These are phyloP conservation scores for Rhadina sibilatrix DNA, from an alignment of 2,113 vertebrate genomes.

Conservation along the genomic window DNA sequence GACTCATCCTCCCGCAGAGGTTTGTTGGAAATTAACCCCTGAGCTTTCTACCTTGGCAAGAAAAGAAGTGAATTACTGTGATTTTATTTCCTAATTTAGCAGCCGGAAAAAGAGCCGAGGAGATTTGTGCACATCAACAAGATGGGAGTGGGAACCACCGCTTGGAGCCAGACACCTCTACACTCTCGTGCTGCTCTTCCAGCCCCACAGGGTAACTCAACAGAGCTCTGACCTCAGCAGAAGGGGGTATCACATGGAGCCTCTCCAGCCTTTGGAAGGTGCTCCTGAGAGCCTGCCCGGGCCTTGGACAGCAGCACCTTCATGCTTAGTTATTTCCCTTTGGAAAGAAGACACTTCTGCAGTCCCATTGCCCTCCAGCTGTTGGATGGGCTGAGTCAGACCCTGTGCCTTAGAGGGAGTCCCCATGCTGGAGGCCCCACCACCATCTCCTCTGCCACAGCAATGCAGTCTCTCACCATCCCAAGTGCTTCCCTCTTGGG, in stretches of 20 bases:
- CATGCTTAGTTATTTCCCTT: neutral
- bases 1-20: neutral
- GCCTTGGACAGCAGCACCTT: neutral
- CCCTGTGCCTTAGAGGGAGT: neutral
- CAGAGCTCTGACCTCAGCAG: neutral
- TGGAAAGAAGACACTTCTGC: neutral
- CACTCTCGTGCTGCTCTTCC: accelerated
- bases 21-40: neutral
- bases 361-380: neutral
- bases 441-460: neutral
- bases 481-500: neutral
- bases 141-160: neutral
- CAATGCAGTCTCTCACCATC: neutral
- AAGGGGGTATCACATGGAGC: neutral
- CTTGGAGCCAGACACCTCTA: neutral
- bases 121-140: neutral
- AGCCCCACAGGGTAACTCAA: neutral
- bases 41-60: neutral
- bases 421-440: neutral
- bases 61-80: neutral
- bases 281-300: accelerated
- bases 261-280: neutral
- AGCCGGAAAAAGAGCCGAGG: neutral
- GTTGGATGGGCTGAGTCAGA: neutral
- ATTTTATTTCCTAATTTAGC: neutral